phyloP scores from a whole-genome alignment of 2,888 invertebrate species.

The Selenia dentaria region DNA sequence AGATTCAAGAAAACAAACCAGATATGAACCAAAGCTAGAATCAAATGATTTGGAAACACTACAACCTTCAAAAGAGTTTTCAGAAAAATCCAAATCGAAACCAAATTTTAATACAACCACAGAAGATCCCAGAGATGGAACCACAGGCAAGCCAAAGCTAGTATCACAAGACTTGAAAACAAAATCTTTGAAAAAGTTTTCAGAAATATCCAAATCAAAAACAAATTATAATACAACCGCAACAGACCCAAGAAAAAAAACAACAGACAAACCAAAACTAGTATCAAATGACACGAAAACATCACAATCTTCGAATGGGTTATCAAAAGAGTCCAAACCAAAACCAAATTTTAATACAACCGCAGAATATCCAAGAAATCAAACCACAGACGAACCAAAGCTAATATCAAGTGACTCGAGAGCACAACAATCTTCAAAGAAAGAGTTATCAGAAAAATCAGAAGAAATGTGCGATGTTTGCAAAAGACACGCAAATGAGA shows the following conservation, averaged over 20 bases:
- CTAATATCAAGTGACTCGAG: neutral
- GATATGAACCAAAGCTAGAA: neutral
- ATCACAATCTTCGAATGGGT: too few relatives aligned
- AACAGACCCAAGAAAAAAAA: neutral
- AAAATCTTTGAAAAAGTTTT: neutral
- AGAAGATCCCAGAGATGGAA: too few relatives aligned
- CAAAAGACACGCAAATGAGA: constrained; percentile 4
- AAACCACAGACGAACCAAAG: neutral
- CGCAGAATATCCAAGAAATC: neutral
- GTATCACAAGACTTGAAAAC: too few relatives aligned
- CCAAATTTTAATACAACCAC: too few relatives aligned
- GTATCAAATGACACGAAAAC: too few relatives aligned
- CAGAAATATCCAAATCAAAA: neutral
- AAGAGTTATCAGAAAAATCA: neutral
- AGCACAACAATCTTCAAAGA: neutral
- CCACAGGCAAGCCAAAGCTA: too few relatives aligned
- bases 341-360: neutral
- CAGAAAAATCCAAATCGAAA: too few relatives aligned
- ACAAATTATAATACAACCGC: neutral
- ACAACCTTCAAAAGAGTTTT: neutral
- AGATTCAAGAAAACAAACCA: neutral
- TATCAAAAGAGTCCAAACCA: too few relatives aligned
- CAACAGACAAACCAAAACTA: neutral
- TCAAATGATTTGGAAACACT: neutral
- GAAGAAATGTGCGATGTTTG: constrained; percentile 9